Base-by-base conservation (phyloP, 1,140 invertebrate genomes). In the Sarcophaga bullata region DNA sequence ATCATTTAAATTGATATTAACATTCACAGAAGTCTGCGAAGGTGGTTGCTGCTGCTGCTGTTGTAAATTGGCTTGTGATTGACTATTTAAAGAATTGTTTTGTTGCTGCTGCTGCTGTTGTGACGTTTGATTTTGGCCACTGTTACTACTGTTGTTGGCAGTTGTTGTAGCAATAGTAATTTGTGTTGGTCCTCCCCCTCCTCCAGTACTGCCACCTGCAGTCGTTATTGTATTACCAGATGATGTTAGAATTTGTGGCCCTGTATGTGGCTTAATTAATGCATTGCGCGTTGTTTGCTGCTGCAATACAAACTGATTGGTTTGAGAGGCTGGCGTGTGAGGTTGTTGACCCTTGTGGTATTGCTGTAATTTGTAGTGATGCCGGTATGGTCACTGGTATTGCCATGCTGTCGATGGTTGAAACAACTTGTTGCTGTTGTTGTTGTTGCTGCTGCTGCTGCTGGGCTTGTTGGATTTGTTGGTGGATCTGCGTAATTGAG, bases 351-450 rank as follows among this genome's bases (percentile, higher is more conserved):
- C 84, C 83, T 80, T 87, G 80, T 87, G 90, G 82, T 91, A 82
- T 84, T 46, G 82, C 86, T 9, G 88, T 88, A 15, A 89, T 89
- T 80, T 89, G 88, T 84, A 89, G 87, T 4, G 88, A 87, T 73
- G 88, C 84, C 11, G 88, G 86, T 49, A 88, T 85, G 19, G 84
- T 85, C 5, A 87, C 84, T 91, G 91, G 84, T 82, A 85, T 72
- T 85, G 84, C 82, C 49, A 85, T 72, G 47, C 84, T 84, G 9
- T 84, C 81, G 62, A 47, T 82, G 17, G 75, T 46, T 73, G 84
- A 52, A 17, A 78, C 75, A 50, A 78, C 17, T 50, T 78, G 75
- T 52, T 78, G 84, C 47, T 84, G 84, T 6, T 81, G 80, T 17
- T 76, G 86, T 80, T 25, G 89, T 83, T 81, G 62, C 80, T 84